A percentile compares a stretch with the other conserved stretches of the same genome.
Evolutionary conservation across 1,140 invertebrate genomes (phyloP).

Genomic region (Physella acuta): DNA sequence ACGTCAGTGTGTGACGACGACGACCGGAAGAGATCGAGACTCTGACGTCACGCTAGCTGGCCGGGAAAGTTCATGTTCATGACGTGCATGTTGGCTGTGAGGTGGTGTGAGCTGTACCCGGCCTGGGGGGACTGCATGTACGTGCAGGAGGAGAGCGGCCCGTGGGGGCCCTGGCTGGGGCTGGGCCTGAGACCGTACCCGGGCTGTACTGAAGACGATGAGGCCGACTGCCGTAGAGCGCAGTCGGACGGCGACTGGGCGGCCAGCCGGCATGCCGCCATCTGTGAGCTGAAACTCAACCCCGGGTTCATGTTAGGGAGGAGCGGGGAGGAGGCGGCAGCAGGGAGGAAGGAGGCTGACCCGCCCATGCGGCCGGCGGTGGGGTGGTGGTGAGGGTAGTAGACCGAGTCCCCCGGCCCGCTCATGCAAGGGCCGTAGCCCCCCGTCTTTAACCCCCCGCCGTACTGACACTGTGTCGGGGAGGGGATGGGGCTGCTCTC

Average conservation of each 20-base stretch:
- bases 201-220: constrained; percentile 33
- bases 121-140: constrained; percentile 49
- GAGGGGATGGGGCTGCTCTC: constrained; percentile 12
- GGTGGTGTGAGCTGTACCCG: constrained; percentile 39
- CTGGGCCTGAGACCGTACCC: constrained; percentile 24
- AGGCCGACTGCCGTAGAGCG: constrained; percentile 42
- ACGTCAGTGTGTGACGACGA: no score
- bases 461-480: constrained; percentile 19
- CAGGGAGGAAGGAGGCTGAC: constrained; percentile 39
- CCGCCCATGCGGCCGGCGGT: constrained; percentile 34
- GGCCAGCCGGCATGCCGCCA: constrained; percentile 45
- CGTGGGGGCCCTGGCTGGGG: constrained; percentile 32
- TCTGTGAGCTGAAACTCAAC: constrained; percentile 40
- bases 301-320: constrained; percentile 10
- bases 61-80: constrained; percentile 55
- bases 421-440: constrained; percentile 12
- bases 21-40: no score
- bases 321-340: constrained; percentile 29
- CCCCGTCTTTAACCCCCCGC: not conserved
- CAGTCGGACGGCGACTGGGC: constrained; percentile 38
- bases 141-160: constrained; percentile 42
- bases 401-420: constrained; percentile 5
- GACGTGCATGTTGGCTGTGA: constrained; percentile 43
- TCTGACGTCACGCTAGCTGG: constrained; percentile 39
- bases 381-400: constrained; percentile 45